Base-by-base conservation (phyloP, 2,113 vertebrate genomes). In the Engraulis encrasicolus region DNA sequence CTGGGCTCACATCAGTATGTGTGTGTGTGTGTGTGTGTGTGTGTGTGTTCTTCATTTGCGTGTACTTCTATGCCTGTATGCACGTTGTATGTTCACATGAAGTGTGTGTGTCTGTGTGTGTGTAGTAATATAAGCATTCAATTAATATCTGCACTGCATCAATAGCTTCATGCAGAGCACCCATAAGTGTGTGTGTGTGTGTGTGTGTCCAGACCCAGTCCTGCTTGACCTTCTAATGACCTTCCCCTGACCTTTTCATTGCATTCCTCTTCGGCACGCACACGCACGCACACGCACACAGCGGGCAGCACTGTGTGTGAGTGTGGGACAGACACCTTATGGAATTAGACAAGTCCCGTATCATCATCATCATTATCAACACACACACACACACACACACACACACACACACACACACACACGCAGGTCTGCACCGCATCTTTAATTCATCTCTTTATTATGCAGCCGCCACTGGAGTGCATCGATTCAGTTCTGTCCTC, bases 401-500 rank as follows among this genome's bases (percentile, higher is more conserved):
- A n/a, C n/a, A n/a, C n/a, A n/a, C n/a, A n/a, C n/a, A n/a, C n/a
- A n/a, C n/a, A n/a, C n/a, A n/a, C n/a, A n/a, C n/a, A n/a, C n/a
- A n/a, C n/a, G n/a, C 4, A 23, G 54, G n/a, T 61, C n/a, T 23
- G 27, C 54, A 61, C 27, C 54, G 27, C 54, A 61, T 61, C 54
- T 61, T 61, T 61, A 61, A 61, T 61, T 61, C 54, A 61, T 61
- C 54, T 61, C 20, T 61, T 61, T 23, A 61, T 61, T 61, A 61
- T 23, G 27, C 54, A 61, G 27, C 27, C 20, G 20, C 54, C 54
- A 6, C 54, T 9, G 54, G 54, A 6, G 20, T 61, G 54, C 5
- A 11, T 61, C 54, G n/a, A 61, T 61, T 23, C 79, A 83, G 34
- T n/a, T n/a, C 45, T 86, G 61, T 80, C 61, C 45, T 80, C 78